phyloP scores from a whole-genome alignment of 2,888 invertebrate species.

The Metellina segmentata region DNA sequence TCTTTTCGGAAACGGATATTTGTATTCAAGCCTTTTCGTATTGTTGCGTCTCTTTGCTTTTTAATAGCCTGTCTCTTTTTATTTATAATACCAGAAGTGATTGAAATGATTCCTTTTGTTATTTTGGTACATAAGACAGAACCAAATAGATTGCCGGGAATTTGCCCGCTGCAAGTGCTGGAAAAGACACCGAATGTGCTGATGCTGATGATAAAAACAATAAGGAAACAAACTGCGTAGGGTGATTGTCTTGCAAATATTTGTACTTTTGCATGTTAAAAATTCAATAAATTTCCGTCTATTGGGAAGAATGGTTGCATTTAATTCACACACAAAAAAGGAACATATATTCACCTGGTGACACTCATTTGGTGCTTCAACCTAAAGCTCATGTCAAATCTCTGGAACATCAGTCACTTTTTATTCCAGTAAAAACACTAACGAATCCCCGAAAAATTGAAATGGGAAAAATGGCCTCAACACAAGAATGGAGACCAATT shows the following conservation, averaged over 20 bases:
- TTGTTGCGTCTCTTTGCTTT: constrained; percentile 28
- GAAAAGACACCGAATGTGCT: constrained; percentile 60
- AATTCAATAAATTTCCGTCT: constrained; percentile 77
- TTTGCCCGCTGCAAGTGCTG: constrained; percentile 62
- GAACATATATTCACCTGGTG: no score
- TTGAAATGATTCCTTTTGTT: constrained; percentile 8
- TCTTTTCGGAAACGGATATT: not conserved
- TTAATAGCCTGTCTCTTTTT: not conserved
- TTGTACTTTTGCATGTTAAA: constrained; percentile 77
- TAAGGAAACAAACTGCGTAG: constrained; percentile 73
- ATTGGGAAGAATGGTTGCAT: constrained; percentile 50
- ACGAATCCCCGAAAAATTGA: no score
- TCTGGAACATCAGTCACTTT: no score
- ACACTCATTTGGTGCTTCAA: no score
- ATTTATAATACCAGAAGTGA: constrained; percentile 11
- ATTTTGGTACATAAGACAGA: constrained; percentile 52
- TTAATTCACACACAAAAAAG: no score
- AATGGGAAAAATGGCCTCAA: no score
- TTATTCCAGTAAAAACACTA: no score
- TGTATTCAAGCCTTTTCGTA: constrained; percentile 25
- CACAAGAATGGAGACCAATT: no score
- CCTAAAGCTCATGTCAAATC: no score
- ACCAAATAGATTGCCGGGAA: constrained; percentile 51
- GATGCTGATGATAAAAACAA: constrained; percentile 65
- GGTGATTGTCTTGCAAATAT: constrained; percentile 77